A percentile compares a stretch with the other conserved stretches of the same genome.
Conservation (phyloP, 2,113 vertebrate species). For the human (Homo sapiens) region DNA sequence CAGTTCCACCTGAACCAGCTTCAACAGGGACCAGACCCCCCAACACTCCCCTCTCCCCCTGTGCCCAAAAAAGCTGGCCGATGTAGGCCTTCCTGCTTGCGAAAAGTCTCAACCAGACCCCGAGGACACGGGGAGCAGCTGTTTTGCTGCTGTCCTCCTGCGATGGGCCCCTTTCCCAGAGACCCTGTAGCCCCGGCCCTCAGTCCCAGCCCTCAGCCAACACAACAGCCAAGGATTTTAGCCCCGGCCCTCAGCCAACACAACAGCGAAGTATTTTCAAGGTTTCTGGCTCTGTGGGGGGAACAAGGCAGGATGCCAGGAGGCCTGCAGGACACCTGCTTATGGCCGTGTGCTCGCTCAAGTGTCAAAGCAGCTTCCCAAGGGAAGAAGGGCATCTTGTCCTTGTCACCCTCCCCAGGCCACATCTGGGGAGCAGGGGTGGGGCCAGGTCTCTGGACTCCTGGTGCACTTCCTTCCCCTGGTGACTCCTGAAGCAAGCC, state of each 20-base stretch:
- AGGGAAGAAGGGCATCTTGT: neutral
- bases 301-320: fast-evolving
- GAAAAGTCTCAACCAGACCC: neutral
- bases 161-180: neutral
- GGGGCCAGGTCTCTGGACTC: neutral
- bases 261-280: neutral
- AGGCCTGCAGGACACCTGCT: neutral
- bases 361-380: fast-evolving
- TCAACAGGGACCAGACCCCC: fast-evolving
- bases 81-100: fast-evolving
- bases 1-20: fast-evolving
- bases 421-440: fast-evolving
- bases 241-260: fast-evolving
- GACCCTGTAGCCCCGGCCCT: neutral
- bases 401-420: neutral
- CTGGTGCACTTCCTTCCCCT: neutral
- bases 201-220: fast-evolving
- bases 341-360: fast-evolving
- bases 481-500: fast-evolving
- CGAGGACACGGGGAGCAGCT: fast-evolving
- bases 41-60: fast-evolving
- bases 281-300: neutral
- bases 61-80: fast-evolving
- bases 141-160: fast-evolving
- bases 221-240: too few species aligned